Conservation (phyloP, 2,797 vertebrate species). For the Protonibea diacanthus region DNA sequence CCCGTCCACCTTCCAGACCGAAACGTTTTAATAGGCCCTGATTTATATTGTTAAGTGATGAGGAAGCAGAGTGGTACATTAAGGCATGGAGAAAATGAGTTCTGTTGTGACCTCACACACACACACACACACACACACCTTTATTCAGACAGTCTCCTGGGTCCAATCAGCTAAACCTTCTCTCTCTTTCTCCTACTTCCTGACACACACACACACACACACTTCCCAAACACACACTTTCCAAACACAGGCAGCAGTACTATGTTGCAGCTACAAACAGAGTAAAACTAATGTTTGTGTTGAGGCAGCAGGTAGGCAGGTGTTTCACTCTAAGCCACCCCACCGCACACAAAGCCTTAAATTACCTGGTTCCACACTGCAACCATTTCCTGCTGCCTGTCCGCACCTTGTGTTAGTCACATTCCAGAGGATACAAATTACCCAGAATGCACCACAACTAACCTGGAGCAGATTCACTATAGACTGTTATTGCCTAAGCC, state of each 20-base stretch:
- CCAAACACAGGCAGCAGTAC: conserved; percentile 51
- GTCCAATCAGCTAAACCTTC: conserved; percentile 45
- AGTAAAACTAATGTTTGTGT: conserved; percentile 71
- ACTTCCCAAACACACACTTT: conserved; percentile 42
- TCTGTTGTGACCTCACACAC: conserved; percentile 61
- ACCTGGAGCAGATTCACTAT: conserved; percentile 43
- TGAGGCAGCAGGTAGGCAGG: conserved; percentile 69
- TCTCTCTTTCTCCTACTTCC: conserved; percentile 19
- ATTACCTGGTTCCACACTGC: conserved; percentile 59
- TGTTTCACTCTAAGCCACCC: conserved; percentile 62
- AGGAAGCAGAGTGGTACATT: conserved; percentile 38
- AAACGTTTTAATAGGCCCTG: conserved; percentile 49
- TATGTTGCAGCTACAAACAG: conserved; percentile 62
- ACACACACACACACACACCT: conserved; percentile 29
- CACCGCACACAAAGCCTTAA: conserved; percentile 64
- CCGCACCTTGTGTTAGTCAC: conserved; percentile 70
- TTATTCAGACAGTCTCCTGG: conserved; percentile 48
- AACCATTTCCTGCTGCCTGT: conserved; percentile 63
- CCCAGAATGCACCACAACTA: conserved; percentile 59
- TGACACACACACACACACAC: conserved; percentile 18
- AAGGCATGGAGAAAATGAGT: conserved; percentile 61
- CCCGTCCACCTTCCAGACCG: conserved; percentile 42
- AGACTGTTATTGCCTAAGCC: background rate
- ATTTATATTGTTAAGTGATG: conserved; percentile 62
- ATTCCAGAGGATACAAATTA: conserved; percentile 66